Conservation (phyloP, 2,113 vertebrate species). For the Rhodinocichla rosea region DNA sequence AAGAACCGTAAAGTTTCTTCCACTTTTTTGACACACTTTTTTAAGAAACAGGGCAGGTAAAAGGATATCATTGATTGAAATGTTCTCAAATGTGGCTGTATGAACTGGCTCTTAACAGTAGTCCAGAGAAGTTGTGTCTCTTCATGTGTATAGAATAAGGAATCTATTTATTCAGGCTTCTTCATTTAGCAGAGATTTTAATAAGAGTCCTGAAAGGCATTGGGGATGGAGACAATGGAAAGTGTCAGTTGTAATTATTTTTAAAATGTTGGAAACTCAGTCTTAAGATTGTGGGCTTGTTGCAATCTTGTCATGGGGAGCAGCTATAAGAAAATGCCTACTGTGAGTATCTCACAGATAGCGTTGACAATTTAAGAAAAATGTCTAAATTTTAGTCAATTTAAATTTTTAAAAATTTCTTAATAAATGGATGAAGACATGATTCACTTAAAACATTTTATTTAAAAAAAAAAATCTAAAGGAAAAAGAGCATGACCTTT, state of each 20-base stretch:
- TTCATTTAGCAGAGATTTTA: not conserved
- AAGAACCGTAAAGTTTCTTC: not conserved
- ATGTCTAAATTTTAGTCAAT: not conserved
- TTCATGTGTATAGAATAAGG: not conserved
- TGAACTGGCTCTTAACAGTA: not conserved
- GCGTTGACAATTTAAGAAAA: not conserved
- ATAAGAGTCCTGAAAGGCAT: not conserved
- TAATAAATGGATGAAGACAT: not conserved
- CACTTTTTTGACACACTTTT: not conserved
- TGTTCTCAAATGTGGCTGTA: not conserved
- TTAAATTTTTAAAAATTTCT: not conserved
- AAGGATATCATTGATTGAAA: not conserved
- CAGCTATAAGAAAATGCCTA: not conserved
- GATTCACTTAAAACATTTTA: not conserved
- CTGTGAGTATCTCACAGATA: not conserved
- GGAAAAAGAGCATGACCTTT: not conserved
- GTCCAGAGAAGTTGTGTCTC: not conserved
- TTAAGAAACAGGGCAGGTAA: not conserved
- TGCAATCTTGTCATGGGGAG: not conserved
- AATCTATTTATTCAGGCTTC: not conserved
- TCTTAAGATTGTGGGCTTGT: not conserved
- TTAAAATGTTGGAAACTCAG: not conserved
- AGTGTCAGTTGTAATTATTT: not conserved
- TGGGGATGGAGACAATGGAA: not conserved
- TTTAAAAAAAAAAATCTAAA: not conserved